These are phyloP conservation scores for Chorisops tibialis DNA, from an alignment of 2,888 invertebrate genomes.

Conservation along the genomic window DNA sequence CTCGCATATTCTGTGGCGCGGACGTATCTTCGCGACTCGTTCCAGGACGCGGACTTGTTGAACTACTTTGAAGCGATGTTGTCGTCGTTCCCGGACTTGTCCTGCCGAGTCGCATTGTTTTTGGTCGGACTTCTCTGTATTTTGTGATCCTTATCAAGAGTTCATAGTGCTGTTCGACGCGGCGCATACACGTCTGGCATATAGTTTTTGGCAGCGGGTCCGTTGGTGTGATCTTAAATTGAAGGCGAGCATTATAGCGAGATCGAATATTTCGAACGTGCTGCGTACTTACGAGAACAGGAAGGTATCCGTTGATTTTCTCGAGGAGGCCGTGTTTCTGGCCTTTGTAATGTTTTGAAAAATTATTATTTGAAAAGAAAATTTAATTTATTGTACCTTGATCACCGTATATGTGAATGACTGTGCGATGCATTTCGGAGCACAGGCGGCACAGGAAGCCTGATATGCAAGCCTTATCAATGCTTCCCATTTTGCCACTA, in stretches of 20 bases:
- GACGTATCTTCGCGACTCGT: no score
- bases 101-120: neutral
- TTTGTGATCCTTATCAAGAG: conserved; percentile 42
- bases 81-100: no score
- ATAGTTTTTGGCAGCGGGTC: conserved; percentile 70
- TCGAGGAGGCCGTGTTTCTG: conserved; percentile 70
- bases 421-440: conserved; percentile 80
- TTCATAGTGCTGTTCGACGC: conserved; percentile 59
- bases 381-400: no score
- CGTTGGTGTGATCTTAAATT: conserved; percentile 59
- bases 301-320: conserved; percentile 77
- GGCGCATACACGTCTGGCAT: conserved; percentile 59
- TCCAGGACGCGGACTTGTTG: no score
- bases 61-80: no score
- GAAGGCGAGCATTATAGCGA: no score
- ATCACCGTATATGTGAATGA: conserved; percentile 78
- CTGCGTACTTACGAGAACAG: no score
- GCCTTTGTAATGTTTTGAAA: no score
- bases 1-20: no score
- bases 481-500: conserved; percentile 74
- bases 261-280: no score
- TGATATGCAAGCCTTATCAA: conserved; percentile 74
- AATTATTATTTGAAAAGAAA: no score
- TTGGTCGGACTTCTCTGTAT: conserved; percentile 14
- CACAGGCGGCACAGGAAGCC: conserved; percentile 83